Percentiles rank a stretch among this genome's conserved stretches.
These are phyloP conservation scores for Paramisgurnus dabryanus DNA, from an alignment of 2,113 vertebrate genomes.

Conservation along the genomic window DNA sequence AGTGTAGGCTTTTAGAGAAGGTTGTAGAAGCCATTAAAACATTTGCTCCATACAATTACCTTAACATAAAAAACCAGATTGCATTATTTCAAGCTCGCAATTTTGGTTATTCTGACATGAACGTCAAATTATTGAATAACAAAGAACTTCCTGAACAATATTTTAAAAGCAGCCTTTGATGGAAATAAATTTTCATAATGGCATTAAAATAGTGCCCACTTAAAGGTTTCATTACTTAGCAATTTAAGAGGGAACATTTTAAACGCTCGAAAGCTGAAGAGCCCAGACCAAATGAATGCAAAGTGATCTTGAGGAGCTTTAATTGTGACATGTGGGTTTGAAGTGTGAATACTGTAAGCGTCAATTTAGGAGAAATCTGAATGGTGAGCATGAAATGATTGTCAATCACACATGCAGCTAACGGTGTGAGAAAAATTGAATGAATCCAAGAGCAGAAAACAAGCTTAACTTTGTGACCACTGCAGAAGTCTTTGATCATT, in stretches of 20 bases:
- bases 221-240: constrained; percentile 31
- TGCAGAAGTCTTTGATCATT: constrained; percentile 24
- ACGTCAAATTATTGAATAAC: constrained; percentile 4
- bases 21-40: constrained; percentile 42
- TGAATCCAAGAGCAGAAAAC: constrained; percentile 11
- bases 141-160: neutral
- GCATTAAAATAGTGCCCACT: neutral
- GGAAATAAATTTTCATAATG: neutral
- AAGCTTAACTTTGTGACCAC: constrained; percentile 22
- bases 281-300: constrained; percentile 17
- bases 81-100: constrained; percentile 15
- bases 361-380: neutral
- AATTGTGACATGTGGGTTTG: constrained; percentile 30
- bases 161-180: neutral
- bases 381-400: neutral
- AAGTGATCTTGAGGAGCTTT: constrained; percentile 25
- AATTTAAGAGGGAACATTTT: constrained; percentile 6
- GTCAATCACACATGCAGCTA: neutral
- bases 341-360: constrained; percentile 13
- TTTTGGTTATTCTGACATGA: neutral
- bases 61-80: constrained; percentile 39
- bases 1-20: constrained; percentile 46
- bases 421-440: neutral
- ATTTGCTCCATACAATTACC: constrained; percentile 18
- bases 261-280: constrained; percentile 3